Evolutionary conservation across 2,797 vertebrate species (phyloP).

Genomic region (Apodemus agrarius): DNA sequence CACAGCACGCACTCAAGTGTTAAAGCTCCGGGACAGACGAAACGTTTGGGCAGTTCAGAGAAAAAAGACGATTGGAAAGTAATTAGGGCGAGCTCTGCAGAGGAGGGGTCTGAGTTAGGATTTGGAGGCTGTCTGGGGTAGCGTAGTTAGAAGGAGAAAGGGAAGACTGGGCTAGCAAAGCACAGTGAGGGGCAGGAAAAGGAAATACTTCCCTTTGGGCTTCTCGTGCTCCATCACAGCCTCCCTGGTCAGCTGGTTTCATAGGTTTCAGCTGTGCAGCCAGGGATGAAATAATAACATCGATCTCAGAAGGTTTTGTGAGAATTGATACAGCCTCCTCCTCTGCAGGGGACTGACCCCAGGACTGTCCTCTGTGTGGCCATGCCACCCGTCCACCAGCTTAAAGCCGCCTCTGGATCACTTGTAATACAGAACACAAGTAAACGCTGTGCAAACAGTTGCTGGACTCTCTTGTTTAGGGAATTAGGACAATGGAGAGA

Average conservation of each 20-base stretch:
- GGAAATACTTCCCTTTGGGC: neutral
- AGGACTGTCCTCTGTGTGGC: neutral
- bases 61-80: neutral
- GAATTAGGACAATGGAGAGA: neutral
- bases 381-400: neutral
- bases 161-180: neutral
- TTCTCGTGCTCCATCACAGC: neutral
- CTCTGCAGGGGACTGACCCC: neutral
- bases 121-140: neutral
- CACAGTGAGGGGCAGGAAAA: fast-evolving
- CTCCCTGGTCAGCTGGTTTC: neutral
- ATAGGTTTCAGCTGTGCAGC: neutral
- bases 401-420: neutral
- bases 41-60: neutral
- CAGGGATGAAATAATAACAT: neutral
- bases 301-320: neutral
- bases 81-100: neutral
- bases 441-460: neutral
- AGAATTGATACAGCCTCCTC: neutral
- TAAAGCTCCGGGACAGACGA: neutral
- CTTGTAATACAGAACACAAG: neutral
- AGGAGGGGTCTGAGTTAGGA: neutral
- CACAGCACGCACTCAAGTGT: neutral
- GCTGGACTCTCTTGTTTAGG: neutral
- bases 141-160: neutral